phyloP scores from a whole-genome alignment of 2,888 invertebrate species.

The Chloroclysta siterata region DNA sequence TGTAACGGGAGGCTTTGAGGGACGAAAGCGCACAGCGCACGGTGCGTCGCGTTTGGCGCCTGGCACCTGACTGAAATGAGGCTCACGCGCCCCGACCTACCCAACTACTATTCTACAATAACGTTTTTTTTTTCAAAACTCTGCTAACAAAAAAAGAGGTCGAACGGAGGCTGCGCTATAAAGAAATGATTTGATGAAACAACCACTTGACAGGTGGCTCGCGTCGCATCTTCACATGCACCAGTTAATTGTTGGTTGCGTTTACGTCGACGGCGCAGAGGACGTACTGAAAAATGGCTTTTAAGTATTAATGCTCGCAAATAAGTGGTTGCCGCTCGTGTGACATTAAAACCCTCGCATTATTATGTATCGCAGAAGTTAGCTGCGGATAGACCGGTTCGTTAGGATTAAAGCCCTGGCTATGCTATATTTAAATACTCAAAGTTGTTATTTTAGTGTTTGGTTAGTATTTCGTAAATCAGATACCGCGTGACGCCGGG shows the following conservation, averaged over 20 bases:
- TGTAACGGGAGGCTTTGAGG: conserved; percentile 61
- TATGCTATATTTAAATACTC: conserved; percentile 27
- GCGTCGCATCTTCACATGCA: conserved; percentile 72
- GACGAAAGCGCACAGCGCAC: conserved; percentile 53
- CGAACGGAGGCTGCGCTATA: conserved; percentile 76
- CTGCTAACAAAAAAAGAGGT: conserved; percentile 73
- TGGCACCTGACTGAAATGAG: conserved; percentile 81
- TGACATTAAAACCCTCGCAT: conserved; percentile 68
- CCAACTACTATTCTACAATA: conserved; percentile 73
- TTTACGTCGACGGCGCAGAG: conserved; percentile 64
- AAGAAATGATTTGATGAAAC: conserved; percentile 84
- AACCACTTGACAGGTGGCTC: conserved; percentile 81
- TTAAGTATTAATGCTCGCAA: conserved; percentile 78
- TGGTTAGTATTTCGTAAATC: conserved; percentile 37
- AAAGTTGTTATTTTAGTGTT: conserved; percentile 25
- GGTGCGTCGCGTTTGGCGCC: conserved; percentile 77
- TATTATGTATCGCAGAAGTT: conserved; percentile 61
- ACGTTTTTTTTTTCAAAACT: conserved; percentile 77
- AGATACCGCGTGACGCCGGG: conserved; percentile 41
- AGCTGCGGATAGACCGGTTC: conserved; percentile 55
- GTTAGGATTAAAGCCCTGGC: conserved; percentile 34
- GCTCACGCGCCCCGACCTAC: conserved; percentile 82
- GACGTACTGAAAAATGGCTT: conserved; percentile 77
- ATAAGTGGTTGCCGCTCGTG: conserved; percentile 71
- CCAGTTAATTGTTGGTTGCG: conserved; percentile 75